Conservation (phyloP, 2,888 invertebrate species). For the Caenorhabditis sp. region DNA sequence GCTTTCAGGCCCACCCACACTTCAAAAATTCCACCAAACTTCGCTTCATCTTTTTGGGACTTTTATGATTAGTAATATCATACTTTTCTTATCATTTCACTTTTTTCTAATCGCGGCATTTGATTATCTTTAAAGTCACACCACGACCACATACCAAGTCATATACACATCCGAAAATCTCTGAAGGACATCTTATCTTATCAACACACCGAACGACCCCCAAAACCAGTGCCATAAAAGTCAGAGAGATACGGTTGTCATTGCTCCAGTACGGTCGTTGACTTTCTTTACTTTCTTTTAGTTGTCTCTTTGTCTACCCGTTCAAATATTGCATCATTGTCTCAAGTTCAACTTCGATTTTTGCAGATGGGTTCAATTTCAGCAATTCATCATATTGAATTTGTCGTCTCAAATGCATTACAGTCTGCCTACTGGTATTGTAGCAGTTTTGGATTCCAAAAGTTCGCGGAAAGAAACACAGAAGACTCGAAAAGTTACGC, state of each 20-base stretch:
- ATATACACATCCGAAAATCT: slow-evolving; percentile 5
- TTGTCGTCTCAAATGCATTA: slow-evolving; percentile 79
- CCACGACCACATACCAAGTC: not conserved
- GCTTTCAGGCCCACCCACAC: too few relatives aligned
- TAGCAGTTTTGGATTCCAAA: slow-evolving; percentile 78
- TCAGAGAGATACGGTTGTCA: slow-evolving; percentile 17
- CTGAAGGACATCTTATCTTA: slow-evolving; percentile 27
- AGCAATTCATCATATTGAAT: slow-evolving; percentile 77
- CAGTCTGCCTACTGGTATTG: slow-evolving; percentile 82
- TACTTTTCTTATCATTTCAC: not conserved
- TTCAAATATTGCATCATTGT: slow-evolving; percentile 20
- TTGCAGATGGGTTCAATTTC: slow-evolving; percentile 59
- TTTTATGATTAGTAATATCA: not conserved
- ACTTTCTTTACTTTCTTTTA: too few relatives aligned
- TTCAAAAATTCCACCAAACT: not conserved
- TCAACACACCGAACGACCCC: slow-evolving; percentile 45
- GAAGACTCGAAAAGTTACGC: slow-evolving; percentile 70
- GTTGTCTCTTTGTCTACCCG: not conserved
- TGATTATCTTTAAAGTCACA: not conserved
- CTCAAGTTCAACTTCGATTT: not conserved
- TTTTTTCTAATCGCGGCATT: not conserved
- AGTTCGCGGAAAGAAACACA: slow-evolving; percentile 73
- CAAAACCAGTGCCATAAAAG: slow-evolving; percentile 31
- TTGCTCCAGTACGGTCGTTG: not conserved
- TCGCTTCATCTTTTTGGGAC: not conserved